phyloP scores from a whole-genome alignment of 2,113 vertebrate species.

The Aix galericulata region DNA sequence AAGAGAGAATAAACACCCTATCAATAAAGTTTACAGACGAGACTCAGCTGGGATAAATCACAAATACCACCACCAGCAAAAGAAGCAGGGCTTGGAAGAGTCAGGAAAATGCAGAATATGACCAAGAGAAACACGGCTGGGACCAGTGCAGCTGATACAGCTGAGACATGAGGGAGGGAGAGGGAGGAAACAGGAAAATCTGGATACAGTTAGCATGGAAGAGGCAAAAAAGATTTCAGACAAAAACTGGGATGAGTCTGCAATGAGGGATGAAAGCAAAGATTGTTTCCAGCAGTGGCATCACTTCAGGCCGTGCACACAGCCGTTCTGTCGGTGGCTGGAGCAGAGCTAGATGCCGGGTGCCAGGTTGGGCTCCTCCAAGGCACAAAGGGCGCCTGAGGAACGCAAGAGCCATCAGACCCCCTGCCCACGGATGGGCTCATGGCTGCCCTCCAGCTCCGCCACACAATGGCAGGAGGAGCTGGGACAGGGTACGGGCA shows the following conservation, averaged over 20 bases:
- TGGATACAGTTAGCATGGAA: background rate
- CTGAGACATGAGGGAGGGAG: background rate
- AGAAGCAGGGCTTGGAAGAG: background rate
- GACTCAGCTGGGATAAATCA: background rate
- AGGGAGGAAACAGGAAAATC: background rate
- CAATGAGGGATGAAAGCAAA: background rate
- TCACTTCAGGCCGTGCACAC: fast-evolving
- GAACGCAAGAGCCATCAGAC: background rate
- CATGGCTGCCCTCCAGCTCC: background rate
- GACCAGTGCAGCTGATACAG: background rate
- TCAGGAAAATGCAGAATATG: background rate
- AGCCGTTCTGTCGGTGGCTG: background rate
- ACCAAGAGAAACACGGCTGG: background rate
- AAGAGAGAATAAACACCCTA: background rate
- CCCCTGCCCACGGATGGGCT: background rate
- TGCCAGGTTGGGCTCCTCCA: fast-evolving
- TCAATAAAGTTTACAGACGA: background rate
- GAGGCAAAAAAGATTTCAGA: background rate
- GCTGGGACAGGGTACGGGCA: background rate
- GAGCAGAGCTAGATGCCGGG: background rate
- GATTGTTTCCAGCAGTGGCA: fast-evolving
- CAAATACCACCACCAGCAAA: background rate
- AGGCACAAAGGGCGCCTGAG: background rate
- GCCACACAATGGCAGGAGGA: background rate
- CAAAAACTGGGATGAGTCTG: conserved; percentile 2